Conservation (phyloP, 2,113 vertebrate species). For the Bubo bubo region DNA sequence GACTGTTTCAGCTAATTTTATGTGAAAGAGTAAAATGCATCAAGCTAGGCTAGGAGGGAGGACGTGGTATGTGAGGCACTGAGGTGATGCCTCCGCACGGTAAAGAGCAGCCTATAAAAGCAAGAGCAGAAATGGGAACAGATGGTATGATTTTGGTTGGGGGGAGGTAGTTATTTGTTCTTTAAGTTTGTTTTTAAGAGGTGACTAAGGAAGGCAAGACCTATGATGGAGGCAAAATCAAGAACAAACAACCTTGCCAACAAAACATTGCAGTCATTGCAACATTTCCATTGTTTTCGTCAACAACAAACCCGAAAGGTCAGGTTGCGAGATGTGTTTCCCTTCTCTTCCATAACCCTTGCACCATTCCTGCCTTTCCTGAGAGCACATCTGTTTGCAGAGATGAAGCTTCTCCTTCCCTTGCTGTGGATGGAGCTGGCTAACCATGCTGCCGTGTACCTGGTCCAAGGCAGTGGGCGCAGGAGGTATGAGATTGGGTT, state of each 20-base stretch:
- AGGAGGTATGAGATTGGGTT: not conserved
- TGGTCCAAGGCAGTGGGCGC: fast-evolving
- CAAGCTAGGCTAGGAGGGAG: not conserved
- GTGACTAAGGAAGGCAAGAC: not conserved
- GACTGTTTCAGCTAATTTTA: conserved; percentile 25
- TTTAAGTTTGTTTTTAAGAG: not conserved
- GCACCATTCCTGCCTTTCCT: not conserved
- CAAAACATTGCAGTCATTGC: not conserved
- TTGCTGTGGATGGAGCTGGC: not conserved
- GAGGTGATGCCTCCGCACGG: not conserved
- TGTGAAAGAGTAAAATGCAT: conserved; percentile 8
- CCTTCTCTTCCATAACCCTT: not conserved
- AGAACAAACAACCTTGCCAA: not conserved
- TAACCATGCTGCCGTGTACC: fast-evolving
- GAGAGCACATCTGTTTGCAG: not conserved
- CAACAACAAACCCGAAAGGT: not conserved
- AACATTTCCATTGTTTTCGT: not conserved
- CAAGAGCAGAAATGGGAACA: conserved; percentile 7
- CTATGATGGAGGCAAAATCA: not conserved
- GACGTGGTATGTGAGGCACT: not conserved
- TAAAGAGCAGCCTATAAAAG: not conserved
- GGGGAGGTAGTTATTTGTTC: not conserved
- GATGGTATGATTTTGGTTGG: not conserved
- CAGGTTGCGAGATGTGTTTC: not conserved
- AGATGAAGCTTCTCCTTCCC: not conserved